Conservation (phyloP, 2,113 vertebrate genomes). For the Cricetomys ansorgei region DNA sequence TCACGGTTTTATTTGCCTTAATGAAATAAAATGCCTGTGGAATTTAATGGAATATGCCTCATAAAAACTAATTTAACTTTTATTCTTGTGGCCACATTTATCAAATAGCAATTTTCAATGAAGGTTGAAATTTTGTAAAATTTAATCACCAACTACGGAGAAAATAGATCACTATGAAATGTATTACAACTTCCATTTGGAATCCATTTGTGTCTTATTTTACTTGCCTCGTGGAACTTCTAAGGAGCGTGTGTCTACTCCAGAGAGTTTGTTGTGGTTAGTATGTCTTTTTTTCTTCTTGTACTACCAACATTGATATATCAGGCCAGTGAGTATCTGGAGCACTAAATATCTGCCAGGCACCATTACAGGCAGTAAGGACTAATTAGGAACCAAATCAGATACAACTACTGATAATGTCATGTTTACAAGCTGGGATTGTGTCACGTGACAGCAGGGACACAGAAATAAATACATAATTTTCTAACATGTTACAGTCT, state of each 20-base stretch:
- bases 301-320: background rate
- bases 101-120: conserved; percentile 80
- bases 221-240: background rate
- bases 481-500: background rate
- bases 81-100: conserved; percentile 78
- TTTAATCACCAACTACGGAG: conserved; percentile 79
- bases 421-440: background rate
- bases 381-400: conserved; percentile 20
- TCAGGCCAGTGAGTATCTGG: background rate
- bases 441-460: background rate
- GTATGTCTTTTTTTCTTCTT: background rate
- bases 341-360: background rate
- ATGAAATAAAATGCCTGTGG: conserved; percentile 78
- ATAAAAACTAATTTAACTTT: conserved; percentile 80
- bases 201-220: conserved; percentile 67
- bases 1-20: conserved; percentile 79
- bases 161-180: conserved; percentile 76
- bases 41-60: conserved; percentile 69
- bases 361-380: background rate
- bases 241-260: background rate
- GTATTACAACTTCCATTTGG: conserved; percentile 66
- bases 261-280: background rate
- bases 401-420: background rate
- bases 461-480: background rate
- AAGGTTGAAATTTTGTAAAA: conserved; percentile 82